These are phyloP conservation scores for Carassius auratus DNA, from an alignment of 2,113 vertebrate genomes.

Conservation along the genomic window DNA sequence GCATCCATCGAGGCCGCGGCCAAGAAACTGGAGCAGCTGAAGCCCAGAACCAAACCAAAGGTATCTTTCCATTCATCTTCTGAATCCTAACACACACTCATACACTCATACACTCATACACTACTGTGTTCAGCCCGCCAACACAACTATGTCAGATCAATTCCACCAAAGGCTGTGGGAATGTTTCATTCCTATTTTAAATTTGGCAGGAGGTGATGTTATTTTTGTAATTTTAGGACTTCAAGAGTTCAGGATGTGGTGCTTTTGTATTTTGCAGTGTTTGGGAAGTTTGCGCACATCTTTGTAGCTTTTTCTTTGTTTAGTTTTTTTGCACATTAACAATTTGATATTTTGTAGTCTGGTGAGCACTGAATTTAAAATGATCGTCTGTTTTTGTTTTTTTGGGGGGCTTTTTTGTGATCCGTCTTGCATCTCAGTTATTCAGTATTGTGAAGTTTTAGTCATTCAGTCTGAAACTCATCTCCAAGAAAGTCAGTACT, in stretches of 20 bases:
- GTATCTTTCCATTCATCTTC: slow-evolving; percentile 71
- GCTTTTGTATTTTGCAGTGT: neutral
- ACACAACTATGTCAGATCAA: slow-evolving; percentile 20
- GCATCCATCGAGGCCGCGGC: slow-evolving; percentile 98
- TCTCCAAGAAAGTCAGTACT: slow-evolving; percentile 53
- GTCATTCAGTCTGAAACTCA: slow-evolving; percentile 58
- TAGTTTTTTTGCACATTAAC: neutral
- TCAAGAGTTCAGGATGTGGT: neutral
- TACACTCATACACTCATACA: too few species aligned
- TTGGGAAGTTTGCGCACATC: neutral
- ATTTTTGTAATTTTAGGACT: neutral
- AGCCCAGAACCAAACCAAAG: slow-evolving; percentile 96
- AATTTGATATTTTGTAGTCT: neutral
- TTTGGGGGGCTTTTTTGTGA: neutral
- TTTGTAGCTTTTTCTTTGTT: neutral
- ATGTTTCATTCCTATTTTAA: slow-evolving; percentile 17
- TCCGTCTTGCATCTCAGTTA: neutral
- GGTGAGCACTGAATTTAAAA: neutral
- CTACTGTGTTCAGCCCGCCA: too few species aligned
- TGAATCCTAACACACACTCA: slow-evolving; percentile 27
- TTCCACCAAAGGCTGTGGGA: slow-evolving; percentile 32
- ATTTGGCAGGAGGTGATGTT: neutral
- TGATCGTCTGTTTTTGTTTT: neutral
- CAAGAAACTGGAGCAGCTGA: slow-evolving; percentile 98
- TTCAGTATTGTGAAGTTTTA: slow-evolving; percentile 51